These are phyloP conservation scores for Larimichthys polyactis DNA, from an alignment of 2,113 vertebrate species.

Conservation along the genomic window DNA sequence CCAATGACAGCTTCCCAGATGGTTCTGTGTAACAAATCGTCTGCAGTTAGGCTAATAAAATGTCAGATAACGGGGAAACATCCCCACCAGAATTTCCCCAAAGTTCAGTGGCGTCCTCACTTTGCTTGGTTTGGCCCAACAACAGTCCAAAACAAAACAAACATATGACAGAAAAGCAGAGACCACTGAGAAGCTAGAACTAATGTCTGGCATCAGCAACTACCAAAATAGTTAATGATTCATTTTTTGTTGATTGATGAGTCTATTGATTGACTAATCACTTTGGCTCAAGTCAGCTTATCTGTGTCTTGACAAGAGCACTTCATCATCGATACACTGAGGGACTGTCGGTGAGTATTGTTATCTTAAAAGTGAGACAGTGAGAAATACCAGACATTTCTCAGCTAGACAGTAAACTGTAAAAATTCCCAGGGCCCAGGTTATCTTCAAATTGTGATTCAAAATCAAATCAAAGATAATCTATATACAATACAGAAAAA, in stretches of 20 bases:
- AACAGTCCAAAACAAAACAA: background rate
- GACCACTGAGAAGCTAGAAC: background rate
- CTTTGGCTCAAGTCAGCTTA: background rate
- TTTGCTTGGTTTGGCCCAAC: background rate
- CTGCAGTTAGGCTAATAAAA: too few relatives aligned
- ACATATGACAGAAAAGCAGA: background rate
- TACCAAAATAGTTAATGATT: background rate
- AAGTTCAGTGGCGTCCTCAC: background rate
- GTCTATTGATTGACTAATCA: background rate
- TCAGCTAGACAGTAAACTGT: background rate
- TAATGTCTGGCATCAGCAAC: background rate
- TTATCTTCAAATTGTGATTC: background rate
- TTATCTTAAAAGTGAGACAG: background rate
- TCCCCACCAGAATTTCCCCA: too few relatives aligned
- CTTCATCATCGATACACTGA: background rate
- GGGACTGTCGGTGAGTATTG: background rate
- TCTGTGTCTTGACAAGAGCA: background rate
- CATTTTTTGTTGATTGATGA: background rate
- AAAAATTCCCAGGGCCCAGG: background rate
- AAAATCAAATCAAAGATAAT: background rate
- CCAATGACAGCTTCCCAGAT: too few relatives aligned
- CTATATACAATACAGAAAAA: background rate
- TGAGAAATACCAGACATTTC: background rate
- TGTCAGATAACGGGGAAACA: background rate
- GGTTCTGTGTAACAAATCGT: too few relatives aligned